A percentile compares a stretch with the other conserved stretches of the same genome.
Conservation (phyloP, 2,888 invertebrate species). For the Empis stercorea region DNA sequence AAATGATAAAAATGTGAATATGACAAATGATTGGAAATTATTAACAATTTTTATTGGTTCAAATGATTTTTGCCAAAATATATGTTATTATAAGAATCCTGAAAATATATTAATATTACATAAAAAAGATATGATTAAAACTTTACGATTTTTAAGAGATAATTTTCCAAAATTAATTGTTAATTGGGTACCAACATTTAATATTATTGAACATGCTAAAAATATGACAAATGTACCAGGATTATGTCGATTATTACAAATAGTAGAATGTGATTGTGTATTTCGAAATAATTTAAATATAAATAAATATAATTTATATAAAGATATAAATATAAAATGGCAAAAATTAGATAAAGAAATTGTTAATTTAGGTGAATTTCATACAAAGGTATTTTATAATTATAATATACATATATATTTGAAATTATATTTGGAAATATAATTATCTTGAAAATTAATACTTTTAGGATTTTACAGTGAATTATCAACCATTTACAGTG, state of each 20-base stretch:
- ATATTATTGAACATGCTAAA: background rate
- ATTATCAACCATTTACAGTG: constrained; percentile 36
- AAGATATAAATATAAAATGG: constrained; percentile 29
- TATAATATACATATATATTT: too few species aligned
- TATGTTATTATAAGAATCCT: constrained; percentile 38
- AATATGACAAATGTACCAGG: constrained; percentile 17
- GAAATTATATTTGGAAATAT: too few species aligned
- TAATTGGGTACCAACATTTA: constrained; percentile 18
- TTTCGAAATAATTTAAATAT: constrained; percentile 11
- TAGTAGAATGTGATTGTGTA: constrained; percentile 25
- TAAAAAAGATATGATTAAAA: constrained; percentile 35
- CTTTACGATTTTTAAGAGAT: constrained; percentile 39
- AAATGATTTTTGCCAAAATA: constrained; percentile 46
- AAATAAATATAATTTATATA: constrained; percentile 6
- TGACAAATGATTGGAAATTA: constrained; percentile 47
- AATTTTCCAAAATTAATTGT: constrained; percentile 39
- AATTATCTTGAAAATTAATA: too few species aligned
- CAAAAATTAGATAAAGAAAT: constrained; percentile 40
- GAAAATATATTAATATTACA: constrained; percentile 34
- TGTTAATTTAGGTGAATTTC: constrained; percentile 28
- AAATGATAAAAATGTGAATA: constrained; percentile 33
- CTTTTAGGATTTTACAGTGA: constrained; percentile 42
- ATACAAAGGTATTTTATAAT: constrained; percentile 17
- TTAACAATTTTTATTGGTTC: constrained; percentile 44
- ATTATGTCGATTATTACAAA: constrained; percentile 19